Conservation (phyloP, 2,888 invertebrate genomes). For the Gymnosoma rotundatum region DNA sequence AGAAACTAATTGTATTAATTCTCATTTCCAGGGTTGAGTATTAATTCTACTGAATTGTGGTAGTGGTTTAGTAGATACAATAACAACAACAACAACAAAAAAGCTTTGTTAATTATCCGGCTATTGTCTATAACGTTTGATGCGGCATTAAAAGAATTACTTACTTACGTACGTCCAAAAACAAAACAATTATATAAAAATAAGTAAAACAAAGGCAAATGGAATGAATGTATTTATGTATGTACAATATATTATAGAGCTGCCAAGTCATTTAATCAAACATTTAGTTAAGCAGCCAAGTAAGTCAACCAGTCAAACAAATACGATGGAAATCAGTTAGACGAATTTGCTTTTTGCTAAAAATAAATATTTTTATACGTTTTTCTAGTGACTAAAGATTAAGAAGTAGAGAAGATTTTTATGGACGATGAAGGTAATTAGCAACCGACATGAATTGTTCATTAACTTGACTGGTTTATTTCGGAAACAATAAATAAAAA, state of each 20-base stretch:
- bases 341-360: conserved; percentile 44
- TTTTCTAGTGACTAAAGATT: conserved; percentile 50
- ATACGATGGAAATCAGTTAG: conserved; percentile 61
- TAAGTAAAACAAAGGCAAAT: conserved; percentile 20
- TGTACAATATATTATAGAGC: conserved; percentile 14
- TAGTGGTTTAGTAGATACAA: background rate
- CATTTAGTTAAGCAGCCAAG: conserved; percentile 2
- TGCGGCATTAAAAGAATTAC: conserved; percentile 60
- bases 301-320: conserved; percentile 46
- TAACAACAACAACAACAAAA: conserved; percentile 1
- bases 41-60: conserved; percentile 22
- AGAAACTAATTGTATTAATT: conserved; percentile 66
- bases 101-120: conserved; percentile 65
- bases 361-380: conserved; percentile 35
- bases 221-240: background rate
- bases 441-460: conserved; percentile 68
- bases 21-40: conserved; percentile 35
- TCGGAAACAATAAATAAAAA: conserved; percentile 13
- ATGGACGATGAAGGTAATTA: conserved; percentile 66
- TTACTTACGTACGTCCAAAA: conserved; percentile 45
- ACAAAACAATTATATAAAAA: conserved; percentile 50
- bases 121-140: conserved; percentile 67
- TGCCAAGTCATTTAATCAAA: conserved; percentile 42
- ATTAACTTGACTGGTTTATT: conserved; percentile 61
- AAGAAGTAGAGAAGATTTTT: conserved; percentile 54